phyloP scores from a whole-genome alignment of 2,113 vertebrate species.

The Pogonocichla stellata region DNA sequence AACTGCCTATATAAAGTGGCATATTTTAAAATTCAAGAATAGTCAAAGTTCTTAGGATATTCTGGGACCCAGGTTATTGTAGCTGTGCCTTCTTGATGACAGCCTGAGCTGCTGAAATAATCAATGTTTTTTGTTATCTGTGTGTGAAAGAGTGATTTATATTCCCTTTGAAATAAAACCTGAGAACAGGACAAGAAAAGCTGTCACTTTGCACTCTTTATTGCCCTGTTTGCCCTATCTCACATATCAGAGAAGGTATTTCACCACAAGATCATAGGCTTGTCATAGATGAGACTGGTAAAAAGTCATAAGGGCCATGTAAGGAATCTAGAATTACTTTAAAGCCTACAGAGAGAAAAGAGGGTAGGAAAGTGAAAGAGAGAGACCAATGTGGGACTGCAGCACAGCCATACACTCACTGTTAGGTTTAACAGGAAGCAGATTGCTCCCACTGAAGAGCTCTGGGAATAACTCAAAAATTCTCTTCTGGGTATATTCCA shows the following conservation, averaged over 20 bases:
- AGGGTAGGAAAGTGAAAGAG: neutral
- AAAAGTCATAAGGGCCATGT: neutral
- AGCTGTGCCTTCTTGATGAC: neutral
- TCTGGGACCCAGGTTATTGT: neutral
- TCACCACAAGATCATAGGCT: neutral
- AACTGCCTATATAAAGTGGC: neutral
- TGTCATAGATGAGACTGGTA: neutral
- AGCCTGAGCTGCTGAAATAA: conserved; percentile 17
- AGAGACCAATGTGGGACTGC: neutral
- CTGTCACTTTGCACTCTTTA: neutral
- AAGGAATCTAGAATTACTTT: neutral
- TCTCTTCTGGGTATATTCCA: neutral
- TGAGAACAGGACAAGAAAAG: neutral
- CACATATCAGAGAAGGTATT: conserved; percentile 28
- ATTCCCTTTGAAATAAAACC: conserved; percentile 36
- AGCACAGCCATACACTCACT: neutral
- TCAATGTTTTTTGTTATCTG: conserved; percentile 23
- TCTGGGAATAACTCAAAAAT: neutral
- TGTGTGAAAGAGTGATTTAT: conserved; percentile 2
- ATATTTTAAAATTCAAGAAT: neutral
- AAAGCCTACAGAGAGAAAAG: neutral
- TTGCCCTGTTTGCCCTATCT: conserved; percentile 24
- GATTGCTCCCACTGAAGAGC: neutral
- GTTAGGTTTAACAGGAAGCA: neutral
- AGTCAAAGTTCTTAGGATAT: neutral